Evolutionary conservation across 2,888 invertebrate species (phyloP).

Genomic region (Neocrepidodera transversa): DNA sequence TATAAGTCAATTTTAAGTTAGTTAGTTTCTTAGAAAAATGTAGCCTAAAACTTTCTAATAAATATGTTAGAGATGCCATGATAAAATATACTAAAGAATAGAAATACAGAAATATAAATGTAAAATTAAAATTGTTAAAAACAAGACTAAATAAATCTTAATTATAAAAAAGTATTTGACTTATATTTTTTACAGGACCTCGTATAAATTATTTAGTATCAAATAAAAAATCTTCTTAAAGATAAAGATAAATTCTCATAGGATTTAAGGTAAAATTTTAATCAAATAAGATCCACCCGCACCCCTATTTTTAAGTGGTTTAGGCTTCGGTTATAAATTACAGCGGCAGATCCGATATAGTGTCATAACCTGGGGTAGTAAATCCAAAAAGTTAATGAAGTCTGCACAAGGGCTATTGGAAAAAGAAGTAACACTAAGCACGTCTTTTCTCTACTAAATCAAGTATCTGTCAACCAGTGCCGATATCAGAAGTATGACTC

Average conservation of each 20-base stretch:
- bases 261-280: slow-evolving; percentile 6
- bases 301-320: slow-evolving; percentile 38
- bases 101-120: no score
- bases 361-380: slow-evolving; percentile 44
- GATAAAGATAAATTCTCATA: background rate
- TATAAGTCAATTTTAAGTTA: no score
- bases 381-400: slow-evolving; percentile 47
- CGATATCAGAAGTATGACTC: slow-evolving; percentile 48
- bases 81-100: no score
- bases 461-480: slow-evolving; percentile 42
- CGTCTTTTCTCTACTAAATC: slow-evolving; percentile 48
- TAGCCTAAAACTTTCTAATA: no score
- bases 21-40: no score
- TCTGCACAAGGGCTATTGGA: slow-evolving; percentile 38
- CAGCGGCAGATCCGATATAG: slow-evolving; percentile 43
- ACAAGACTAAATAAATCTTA: no score
- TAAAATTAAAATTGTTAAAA: no score
- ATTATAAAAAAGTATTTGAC: no score
- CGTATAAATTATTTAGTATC: background rate
- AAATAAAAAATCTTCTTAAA: slow-evolving; percentile 1
- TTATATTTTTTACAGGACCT: no score
- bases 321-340: slow-evolving; percentile 52
- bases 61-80: no score
- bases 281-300: slow-evolving; percentile 14
- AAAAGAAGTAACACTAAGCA: slow-evolving; percentile 43